A percentile compares a stretch with the other conserved stretches of the same genome.
These are phyloP conservation scores for Stenolophus ochropezus DNA, from an alignment of 2,888 invertebrate genomes.

Conservation along the genomic window DNA sequence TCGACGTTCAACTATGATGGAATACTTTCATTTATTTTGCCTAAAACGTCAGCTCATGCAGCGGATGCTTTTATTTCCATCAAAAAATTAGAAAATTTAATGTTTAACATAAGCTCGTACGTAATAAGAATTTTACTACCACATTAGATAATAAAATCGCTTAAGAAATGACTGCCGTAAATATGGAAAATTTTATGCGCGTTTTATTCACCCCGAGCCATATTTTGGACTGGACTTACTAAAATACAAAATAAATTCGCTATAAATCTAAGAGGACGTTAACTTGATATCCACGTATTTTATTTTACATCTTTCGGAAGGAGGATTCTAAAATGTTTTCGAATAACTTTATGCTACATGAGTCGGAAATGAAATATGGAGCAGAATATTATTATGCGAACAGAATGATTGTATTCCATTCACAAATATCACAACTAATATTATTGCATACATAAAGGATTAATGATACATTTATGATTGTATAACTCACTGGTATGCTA, in stretches of 20 bases:
- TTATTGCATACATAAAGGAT: no score
- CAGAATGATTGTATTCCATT: no score
- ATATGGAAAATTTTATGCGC: conserved; percentile 1
- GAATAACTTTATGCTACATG: background rate
- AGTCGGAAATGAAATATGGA: background rate
- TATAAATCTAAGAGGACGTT: background rate
- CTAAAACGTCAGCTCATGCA: no score
- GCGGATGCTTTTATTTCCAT: no score
- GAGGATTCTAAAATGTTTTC: background rate
- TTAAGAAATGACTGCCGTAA: conserved; percentile 20
- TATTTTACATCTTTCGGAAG: background rate
- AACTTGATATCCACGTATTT: conserved; percentile 3
- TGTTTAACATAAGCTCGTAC: background rate
- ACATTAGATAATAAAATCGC: conserved; percentile 13
- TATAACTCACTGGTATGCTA: no score
- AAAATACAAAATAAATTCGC: conserved; percentile 19
- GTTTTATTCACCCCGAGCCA: background rate
- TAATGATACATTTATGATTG: no score
- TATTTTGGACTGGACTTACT: background rate
- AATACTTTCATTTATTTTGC: no score
- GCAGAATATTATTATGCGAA: background rate
- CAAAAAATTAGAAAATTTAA: no score
- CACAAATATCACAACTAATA: no score
- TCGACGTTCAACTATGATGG: no score
- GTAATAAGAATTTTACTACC: background rate